Conservation (phyloP, 1,140 invertebrate species). For the Thalassaphorura encarpata region DNA sequence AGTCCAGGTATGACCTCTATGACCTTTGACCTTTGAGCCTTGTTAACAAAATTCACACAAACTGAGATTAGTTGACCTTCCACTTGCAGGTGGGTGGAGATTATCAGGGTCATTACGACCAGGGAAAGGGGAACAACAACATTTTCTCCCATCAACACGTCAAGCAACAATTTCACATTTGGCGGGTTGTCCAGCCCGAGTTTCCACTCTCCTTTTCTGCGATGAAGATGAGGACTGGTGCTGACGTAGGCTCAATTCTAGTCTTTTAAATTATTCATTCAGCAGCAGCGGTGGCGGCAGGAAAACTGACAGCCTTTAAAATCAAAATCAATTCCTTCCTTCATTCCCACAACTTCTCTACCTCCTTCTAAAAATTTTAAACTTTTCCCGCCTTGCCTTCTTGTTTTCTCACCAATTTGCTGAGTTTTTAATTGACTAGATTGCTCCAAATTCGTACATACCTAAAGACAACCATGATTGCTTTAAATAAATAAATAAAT, state of each 20-base stretch:
- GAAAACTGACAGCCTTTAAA: no score
- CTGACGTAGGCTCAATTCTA: constrained; percentile 28
- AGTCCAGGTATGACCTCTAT: not conserved
- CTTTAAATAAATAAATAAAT: no score
- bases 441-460: no score
- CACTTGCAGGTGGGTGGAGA: not conserved
- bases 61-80: not conserved
- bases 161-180: constrained; percentile 4
- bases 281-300: no score
- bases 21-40: not conserved
- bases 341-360: no score
- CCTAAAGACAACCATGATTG: no score
- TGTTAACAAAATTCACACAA: not conserved
- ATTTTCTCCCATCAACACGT: constrained; percentile 1
- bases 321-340: no score
- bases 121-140: constrained; percentile 26
- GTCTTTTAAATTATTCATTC: constrained; percentile 15
- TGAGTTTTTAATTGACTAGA: no score
- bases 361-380: no score
- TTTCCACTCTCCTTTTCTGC: constrained; percentile 13
- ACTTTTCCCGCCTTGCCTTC: no score
- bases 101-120: constrained; percentile 3
- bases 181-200: not conserved
- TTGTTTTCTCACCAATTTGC: no score
- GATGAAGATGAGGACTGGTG: constrained; percentile 33